A percentile compares a stretch with the other conserved stretches of the same genome.
These are phyloP conservation scores for Leucoma salicis DNA, from an alignment of 2,888 invertebrate genomes.

Conservation along the genomic window DNA sequence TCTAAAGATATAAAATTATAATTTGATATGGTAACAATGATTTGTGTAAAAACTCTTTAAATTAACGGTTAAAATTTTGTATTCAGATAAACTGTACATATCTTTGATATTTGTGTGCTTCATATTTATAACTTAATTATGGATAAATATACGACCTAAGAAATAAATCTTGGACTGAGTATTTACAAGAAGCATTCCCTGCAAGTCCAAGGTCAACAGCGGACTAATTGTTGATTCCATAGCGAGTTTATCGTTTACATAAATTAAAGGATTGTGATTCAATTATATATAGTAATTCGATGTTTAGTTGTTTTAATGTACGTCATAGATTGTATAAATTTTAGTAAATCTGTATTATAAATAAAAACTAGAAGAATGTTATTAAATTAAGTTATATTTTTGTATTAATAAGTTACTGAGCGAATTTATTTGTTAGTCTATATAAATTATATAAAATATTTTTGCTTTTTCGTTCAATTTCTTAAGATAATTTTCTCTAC, in stretches of 20 bases:
- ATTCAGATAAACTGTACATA: slow-evolving; percentile 35
- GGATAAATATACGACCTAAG: slow-evolving; percentile 18
- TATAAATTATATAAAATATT: not conserved
- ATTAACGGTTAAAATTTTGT: slow-evolving; percentile 27
- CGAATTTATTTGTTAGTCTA: slow-evolving; percentile 37
- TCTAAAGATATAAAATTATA: slow-evolving; percentile 29
- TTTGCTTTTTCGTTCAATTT: not conserved
- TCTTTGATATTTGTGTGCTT: slow-evolving; percentile 32
- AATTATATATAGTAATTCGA: slow-evolving; percentile 19
- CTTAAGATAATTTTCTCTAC: not conserved
- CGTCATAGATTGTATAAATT: slow-evolving; percentile 23
- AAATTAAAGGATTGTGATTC: slow-evolving; percentile 27
- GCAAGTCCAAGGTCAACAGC: slow-evolving; percentile 3
- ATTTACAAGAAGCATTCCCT: slow-evolving; percentile 10
- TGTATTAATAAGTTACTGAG: slow-evolving; percentile 34
- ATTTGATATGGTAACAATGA: too few species aligned
- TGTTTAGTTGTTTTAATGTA: slow-evolving; percentile 24
- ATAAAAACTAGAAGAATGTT: slow-evolving; percentile 26
- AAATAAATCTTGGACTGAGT: slow-evolving; percentile 27
- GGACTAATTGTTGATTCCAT: slow-evolving; percentile 4
- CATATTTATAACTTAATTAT: slow-evolving; percentile 19
- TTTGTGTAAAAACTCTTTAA: too few species aligned
- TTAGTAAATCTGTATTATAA: slow-evolving; percentile 33
- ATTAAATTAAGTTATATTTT: slow-evolving; percentile 29
- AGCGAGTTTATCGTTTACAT: slow-evolving; percentile 13